Evolutionary conservation across 2,113 vertebrate species (phyloP).

Genomic region (Perognathus longimembris): DNA sequence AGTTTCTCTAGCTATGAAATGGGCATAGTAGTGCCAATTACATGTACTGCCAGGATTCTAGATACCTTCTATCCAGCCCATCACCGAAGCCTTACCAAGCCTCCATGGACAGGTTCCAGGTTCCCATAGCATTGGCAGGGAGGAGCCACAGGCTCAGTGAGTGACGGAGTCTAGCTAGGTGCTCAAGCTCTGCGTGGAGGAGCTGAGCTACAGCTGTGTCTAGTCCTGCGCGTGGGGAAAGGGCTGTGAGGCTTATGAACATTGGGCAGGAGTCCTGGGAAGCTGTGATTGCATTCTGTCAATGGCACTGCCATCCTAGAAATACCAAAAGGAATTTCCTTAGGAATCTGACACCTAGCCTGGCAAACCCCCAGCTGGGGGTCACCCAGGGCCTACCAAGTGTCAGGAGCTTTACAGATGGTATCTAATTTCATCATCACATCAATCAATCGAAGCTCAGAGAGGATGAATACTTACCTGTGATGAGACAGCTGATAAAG

Average conservation of each 20-base stretch:
- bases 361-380: not conserved
- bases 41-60: not conserved
- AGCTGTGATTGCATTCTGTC: not conserved
- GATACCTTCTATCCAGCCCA: not conserved
- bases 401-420: not conserved
- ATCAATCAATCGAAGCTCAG: not conserved
- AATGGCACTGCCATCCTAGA: not conserved
- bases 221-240: not conserved
- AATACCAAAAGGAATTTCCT: not conserved
- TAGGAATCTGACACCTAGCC: not conserved
- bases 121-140: not conserved
- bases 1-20: conserved; percentile 49
- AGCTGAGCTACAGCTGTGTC: not conserved
- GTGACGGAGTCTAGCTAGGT: not conserved
- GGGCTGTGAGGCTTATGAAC: not conserved
- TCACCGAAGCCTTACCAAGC: not conserved
- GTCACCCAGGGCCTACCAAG: not conserved
- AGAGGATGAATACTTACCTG: not conserved
- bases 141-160: not conserved
- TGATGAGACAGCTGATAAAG: not conserved
- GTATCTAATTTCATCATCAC: not conserved
- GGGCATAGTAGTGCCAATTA: not conserved
- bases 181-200: not conserved
- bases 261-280: not conserved
- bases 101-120: not conserved